These are phyloP conservation scores for Rhinolophus sinicus DNA, from an alignment of 2,113 vertebrate species.

Conservation along the genomic window DNA sequence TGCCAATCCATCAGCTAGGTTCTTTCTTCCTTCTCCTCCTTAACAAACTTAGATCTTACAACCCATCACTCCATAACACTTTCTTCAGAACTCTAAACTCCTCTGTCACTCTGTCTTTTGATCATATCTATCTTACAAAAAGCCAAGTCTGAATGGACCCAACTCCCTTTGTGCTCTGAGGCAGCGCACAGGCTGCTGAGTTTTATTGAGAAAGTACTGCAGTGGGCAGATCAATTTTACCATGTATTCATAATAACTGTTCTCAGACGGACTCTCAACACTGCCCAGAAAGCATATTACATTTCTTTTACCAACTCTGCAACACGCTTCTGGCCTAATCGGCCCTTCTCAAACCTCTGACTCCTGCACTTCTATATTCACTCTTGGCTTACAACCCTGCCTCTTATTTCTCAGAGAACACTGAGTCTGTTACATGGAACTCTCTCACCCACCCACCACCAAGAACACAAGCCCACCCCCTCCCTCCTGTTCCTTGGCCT, in stretches of 20 bases:
- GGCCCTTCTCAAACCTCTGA: background rate
- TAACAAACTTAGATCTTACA: background rate
- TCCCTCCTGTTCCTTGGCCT: conserved; percentile 69
- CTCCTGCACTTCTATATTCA: background rate
- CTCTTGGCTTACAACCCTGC: conserved; percentile 21
- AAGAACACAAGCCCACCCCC: conserved; percentile 29
- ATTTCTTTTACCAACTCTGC: background rate
- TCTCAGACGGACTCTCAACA: background rate
- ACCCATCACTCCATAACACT: background rate
- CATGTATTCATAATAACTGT: background rate
- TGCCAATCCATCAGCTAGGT: background rate
- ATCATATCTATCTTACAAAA: background rate
- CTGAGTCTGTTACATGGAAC: background rate
- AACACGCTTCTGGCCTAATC: background rate
- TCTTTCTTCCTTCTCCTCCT: background rate
- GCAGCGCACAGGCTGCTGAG: background rate
- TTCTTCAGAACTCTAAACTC: background rate
- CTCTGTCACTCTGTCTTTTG: background rate
- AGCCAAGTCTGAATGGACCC: background rate
- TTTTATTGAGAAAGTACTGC: background rate
- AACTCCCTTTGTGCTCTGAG: background rate
- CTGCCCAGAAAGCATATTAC: no score
- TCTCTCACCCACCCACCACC: conserved; percentile 45
- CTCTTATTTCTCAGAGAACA: conserved; percentile 55
- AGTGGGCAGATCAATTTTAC: background rate